Evolutionary conservation across 2,888 invertebrate species (phyloP), one percentile per base, ranked within the genome.

Genomic region (Cheilosia pagana): DNA sequence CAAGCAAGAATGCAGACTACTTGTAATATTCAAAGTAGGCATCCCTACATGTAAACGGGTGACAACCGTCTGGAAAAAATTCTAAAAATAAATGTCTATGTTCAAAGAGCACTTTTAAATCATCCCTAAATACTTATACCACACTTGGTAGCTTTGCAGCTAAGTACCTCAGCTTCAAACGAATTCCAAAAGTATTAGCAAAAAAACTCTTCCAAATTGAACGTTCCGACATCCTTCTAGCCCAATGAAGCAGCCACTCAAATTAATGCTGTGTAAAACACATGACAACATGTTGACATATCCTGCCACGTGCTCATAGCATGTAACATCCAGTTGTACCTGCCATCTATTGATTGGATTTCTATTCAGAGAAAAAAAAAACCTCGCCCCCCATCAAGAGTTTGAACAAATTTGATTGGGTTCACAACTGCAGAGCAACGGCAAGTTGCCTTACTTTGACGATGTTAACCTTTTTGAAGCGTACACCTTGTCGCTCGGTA

Each of bases 321-420:
- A 19, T 48, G n/a, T 12, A n/a, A 43, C 23, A 39, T 19, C 19
- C 60, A 35, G 35, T 77, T 68, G 52, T 60, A 76, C 25, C 52
- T 65, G 59, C 14, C 63, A 65, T 53, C 57, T 55, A 67, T 79
- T 79, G 79, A 81, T 74, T 74, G 41, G 67, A 79, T 62, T 79
- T 72, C 67, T 25, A 72, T 60, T 72, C 52, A 28, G 7, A 28
- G 52, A 45, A 43, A 50, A 55, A 23, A 68, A 48, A 25, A 35
- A 35, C 12, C 12, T 35, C 39, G 19, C 16, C 19, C 12, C 41
- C 55, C 23, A 50, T 21, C 63, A 63, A 57, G 31, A 63, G 71
- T 63, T 63, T 71, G 31, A 39, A 45, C 53, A 67, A 79, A 79
- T 72, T 79, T 67, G 72, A 74, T 72, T 72, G 65, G 25, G 52